Conservation (phyloP, 2,888 invertebrate genomes). For the Lymantria dispar region DNA sequence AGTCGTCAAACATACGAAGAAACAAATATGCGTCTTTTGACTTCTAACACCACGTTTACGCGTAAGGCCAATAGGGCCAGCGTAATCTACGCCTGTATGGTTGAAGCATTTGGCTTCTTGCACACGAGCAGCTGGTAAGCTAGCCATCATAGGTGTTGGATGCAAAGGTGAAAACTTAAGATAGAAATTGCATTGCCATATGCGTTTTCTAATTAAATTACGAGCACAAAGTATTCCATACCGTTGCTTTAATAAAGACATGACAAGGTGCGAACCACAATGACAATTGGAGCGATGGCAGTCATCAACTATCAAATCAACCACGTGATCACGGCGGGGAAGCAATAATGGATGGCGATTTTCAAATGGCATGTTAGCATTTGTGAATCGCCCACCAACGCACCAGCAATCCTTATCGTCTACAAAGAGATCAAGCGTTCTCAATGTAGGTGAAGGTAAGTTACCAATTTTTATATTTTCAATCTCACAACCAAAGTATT, state of each 20-base stretch:
- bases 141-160: background rate
- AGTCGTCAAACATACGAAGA: constrained; percentile 1
- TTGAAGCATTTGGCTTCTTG: background rate
- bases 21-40: background rate
- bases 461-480: background rate
- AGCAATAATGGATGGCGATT: background rate
- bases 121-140: background rate
- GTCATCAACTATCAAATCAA: background rate
- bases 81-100: background rate
- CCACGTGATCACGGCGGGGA: background rate
- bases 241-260: constrained; percentile 4
- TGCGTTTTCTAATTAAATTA: background rate
- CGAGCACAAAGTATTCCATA: constrained; percentile 11
- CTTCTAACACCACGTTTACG: constrained; percentile 5
- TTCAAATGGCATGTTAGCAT: background rate
- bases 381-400: background rate
- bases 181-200: background rate
- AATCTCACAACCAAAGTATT: background rate
- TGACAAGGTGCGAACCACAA: background rate
- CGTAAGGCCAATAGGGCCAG: background rate
- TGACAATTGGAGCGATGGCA: background rate
- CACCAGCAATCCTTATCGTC: background rate
- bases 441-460: background rate
- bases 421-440: background rate
- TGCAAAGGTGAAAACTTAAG: background rate